A percentile compares a stretch with the other conserved stretches of the same genome.
Conservation (phyloP, 2,888 invertebrate genomes). For the Steinernema carpocapsae region DNA sequence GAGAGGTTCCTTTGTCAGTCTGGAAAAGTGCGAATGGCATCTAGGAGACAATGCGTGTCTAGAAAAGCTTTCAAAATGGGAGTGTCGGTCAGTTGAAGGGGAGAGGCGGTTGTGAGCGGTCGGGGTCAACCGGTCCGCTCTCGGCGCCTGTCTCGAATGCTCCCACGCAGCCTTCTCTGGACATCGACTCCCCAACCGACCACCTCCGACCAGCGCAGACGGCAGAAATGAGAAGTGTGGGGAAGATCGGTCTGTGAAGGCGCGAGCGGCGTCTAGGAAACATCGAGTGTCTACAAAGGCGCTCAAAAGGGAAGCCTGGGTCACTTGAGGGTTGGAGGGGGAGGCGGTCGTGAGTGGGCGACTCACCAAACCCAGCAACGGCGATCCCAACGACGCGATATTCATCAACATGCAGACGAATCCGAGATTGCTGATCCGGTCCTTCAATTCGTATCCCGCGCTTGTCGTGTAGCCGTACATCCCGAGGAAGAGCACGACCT, state of each 20-base stretch:
- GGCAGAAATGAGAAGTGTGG: too few relatives aligned
- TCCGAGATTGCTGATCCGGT: constrained; percentile 48
- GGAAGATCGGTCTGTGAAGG: too few relatives aligned
- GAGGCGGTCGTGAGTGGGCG: too few relatives aligned
- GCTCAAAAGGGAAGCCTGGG: neutral
- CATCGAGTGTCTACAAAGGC: neutral
- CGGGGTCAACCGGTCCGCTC: too few relatives aligned
- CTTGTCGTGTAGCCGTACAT: constrained; percentile 47
- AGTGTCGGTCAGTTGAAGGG: neutral
- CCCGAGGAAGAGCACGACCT: constrained; percentile 41
- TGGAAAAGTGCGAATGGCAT: too few relatives aligned
- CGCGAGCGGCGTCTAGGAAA: neutral
- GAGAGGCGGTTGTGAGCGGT: too few relatives aligned
- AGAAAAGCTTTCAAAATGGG: constrained; percentile 30
- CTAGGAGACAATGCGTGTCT: neutral
- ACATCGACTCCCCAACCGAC: too few relatives aligned
- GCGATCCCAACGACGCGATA: constrained; percentile 61
- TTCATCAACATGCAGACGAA: constrained; percentile 64
- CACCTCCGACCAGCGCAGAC: too few relatives aligned
- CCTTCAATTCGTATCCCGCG: constrained; percentile 41
- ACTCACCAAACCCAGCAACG: constrained; percentile 47
- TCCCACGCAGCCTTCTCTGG: too few relatives aligned
- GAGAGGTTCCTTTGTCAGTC: too few relatives aligned
- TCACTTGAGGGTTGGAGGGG: neutral
- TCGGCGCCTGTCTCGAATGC: too few relatives aligned